Evolutionary conservation across 2,888 invertebrate species (phyloP).

Genomic region (Hirtodrosophila alboralis): DNA sequence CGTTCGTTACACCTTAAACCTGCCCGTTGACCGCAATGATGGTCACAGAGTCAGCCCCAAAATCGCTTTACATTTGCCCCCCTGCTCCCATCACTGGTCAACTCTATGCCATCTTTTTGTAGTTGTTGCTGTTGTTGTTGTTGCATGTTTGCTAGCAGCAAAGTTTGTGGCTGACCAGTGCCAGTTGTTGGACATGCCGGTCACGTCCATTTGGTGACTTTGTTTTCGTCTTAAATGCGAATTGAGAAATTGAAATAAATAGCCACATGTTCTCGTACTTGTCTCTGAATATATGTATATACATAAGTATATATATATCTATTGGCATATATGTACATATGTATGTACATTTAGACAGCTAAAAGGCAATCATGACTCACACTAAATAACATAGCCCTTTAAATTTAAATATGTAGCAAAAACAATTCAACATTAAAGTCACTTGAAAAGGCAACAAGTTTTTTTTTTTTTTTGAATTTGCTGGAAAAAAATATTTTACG

Average conservation of each 20-base stretch:
- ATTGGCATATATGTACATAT: slow-evolving; percentile 4
- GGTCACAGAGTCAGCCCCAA: slow-evolving; percentile 71
- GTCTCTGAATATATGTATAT: background rate
- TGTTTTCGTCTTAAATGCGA: slow-evolving; percentile 78
- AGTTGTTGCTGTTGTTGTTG: slow-evolving; percentile 5
- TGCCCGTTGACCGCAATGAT: slow-evolving; percentile 73
- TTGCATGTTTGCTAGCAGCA: slow-evolving; percentile 40
- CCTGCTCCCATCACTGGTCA: background rate
- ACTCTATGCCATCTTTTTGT: background rate
- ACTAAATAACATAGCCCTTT: background rate
- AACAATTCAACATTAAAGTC: slow-evolving; percentile 1
- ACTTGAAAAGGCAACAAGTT: too few species aligned
- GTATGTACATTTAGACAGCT: background rate
- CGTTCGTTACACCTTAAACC: slow-evolving; percentile 73
- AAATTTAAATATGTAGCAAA: slow-evolving; percentile 2
- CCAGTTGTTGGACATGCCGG: slow-evolving; percentile 58
- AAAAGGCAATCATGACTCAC: slow-evolving; percentile 4
- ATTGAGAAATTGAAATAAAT: slow-evolving; percentile 78
- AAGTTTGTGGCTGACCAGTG: slow-evolving; percentile 72
- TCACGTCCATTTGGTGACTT: slow-evolving; percentile 75
- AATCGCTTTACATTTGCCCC: slow-evolving; percentile 52
- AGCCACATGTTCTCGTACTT: slow-evolving; percentile 47
- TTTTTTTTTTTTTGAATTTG: too few species aligned
- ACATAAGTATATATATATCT: background rate
- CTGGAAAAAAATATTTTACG: too few species aligned